Base-by-base conservation (phyloP, 1,140 invertebrate genomes). In the Pollicipes pollicipes region DNA sequence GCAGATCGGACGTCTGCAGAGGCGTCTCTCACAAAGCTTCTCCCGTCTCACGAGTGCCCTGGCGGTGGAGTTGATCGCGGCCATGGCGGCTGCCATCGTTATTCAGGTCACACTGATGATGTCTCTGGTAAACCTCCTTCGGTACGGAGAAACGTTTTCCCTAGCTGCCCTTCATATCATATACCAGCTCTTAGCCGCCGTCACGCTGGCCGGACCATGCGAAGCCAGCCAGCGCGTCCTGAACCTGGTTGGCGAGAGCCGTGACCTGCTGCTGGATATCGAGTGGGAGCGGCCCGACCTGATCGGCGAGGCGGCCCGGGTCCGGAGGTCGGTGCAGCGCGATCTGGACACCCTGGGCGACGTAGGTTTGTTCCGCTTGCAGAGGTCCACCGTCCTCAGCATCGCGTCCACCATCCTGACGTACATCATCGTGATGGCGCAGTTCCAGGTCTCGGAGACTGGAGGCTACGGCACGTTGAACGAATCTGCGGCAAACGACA, bases 11-110 rank as follows among this genome's bases (percentile, higher is more conserved):
- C 68, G 30, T 24, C 6, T 17, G 35, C 30, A 70, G 58, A 30
- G 30, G 24, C 31, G 69, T 63, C 45, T 70, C 68, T 30, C 73
- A 69, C 27, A 27, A 66, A 8, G 24, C 21, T 27, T 71, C 10
- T 3, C 45, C 2, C 45, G 17, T 2, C 45, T 58, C 2, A 58
- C 67, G 32, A 24, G 24, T 24, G 30, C 13, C 67, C 13, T 68
- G 30, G 17, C 30, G 2, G 6, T 21, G 2, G 71, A 70, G 17
- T 26, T 72, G 35, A 24, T 45, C 29, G n/a, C 35, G 17, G 66
- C 31, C 29, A 30, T 70, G 63, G 30, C 26, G 28, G 30, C 16
- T 26, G n/a, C 27, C n/a, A 32, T 28, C 26, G 6, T 1, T 13
- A 66, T 27, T 26, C 26, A 1, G 35, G 27, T 66, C 1, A 32